Conservation (phyloP, 2,888 invertebrate genomes). For the Watsonalla binaria region DNA sequence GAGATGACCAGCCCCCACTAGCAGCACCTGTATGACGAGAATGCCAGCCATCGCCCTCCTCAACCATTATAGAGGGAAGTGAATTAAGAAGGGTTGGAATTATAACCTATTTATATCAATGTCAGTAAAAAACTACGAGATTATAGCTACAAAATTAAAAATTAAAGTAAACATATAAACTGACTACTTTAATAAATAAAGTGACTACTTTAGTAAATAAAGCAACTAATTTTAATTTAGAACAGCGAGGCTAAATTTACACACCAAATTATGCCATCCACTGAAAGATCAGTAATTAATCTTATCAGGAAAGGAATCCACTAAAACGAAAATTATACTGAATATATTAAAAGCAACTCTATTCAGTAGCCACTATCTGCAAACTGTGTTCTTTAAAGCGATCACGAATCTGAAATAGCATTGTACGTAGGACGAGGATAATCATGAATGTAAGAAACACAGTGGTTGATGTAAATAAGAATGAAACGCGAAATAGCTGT, state of each 20-base stretch:
- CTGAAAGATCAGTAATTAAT: not conserved
- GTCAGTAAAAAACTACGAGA: no score
- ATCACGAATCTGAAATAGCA: conserved; percentile 67
- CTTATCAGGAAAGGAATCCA: not conserved
- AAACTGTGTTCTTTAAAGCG: conserved; percentile 61
- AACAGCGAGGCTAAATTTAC: not conserved
- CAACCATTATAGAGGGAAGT: no score
- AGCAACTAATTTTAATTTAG: not conserved
- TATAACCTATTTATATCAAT: no score
- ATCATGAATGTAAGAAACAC: conserved; percentile 43
- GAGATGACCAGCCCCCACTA: no score
- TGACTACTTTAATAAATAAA: no score
- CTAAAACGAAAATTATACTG: conserved; percentile 9
- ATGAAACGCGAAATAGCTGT: conserved; percentile 29
- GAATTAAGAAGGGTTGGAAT: no score
- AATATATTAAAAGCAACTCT: conserved; percentile 31
- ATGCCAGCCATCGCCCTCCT: no score
- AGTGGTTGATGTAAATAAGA: conserved; percentile 26
- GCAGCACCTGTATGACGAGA: no score
- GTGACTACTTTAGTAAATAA: not conserved
- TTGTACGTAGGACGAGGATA: conserved; percentile 40
- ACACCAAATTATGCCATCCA: not conserved
- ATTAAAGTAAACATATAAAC: no score
- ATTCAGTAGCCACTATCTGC: conserved; percentile 44
- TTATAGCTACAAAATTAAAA: no score